These are phyloP conservation scores for Aspiorhynchus laticeps DNA, from an alignment of 2,113 vertebrate species.

Conservation along the genomic window DNA sequence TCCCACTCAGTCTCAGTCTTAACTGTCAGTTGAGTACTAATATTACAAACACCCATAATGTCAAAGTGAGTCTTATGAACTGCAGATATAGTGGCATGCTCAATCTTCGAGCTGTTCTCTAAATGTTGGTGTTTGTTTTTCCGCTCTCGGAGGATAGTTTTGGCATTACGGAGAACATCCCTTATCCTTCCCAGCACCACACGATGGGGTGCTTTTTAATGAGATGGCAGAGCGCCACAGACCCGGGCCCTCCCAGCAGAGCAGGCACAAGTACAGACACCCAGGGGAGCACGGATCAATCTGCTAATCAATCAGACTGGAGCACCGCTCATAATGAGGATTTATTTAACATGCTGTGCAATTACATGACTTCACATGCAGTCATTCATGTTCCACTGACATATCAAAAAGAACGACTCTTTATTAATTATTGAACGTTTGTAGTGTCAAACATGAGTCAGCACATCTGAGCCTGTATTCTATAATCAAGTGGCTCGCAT, in stretches of 20 bases:
- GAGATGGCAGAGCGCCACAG: slow-evolving; percentile 51
- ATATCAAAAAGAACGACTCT: neutral
- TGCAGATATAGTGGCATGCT: neutral
- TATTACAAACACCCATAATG: neutral
- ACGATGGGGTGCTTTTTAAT: slow-evolving; percentile 46
- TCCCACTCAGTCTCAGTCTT: neutral
- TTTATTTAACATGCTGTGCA: slow-evolving; percentile 8
- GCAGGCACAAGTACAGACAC: slow-evolving; percentile 28
- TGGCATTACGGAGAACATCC: slow-evolving; percentile 17
- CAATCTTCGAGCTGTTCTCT: slow-evolving; percentile 3
- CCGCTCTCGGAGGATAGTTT: neutral
- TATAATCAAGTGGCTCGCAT: neutral
- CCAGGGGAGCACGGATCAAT: slow-evolving; percentile 44
- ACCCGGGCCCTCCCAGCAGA: slow-evolving; percentile 10
- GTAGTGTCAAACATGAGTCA: neutral
- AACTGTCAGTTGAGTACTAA: neutral
- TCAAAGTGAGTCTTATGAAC: neutral
- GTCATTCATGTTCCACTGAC: slow-evolving; percentile 20
- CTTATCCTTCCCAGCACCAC: neutral
- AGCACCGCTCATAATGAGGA: neutral
- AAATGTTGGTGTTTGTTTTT: slow-evolving; percentile 38
- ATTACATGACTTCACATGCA: slow-evolving; percentile 37
- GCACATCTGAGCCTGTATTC: neutral
- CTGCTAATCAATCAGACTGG: slow-evolving; percentile 48
- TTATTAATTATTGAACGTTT: neutral